Conservation (phyloP, 2,797 vertebrate species). For the Rhadinocentrus ornatus region DNA sequence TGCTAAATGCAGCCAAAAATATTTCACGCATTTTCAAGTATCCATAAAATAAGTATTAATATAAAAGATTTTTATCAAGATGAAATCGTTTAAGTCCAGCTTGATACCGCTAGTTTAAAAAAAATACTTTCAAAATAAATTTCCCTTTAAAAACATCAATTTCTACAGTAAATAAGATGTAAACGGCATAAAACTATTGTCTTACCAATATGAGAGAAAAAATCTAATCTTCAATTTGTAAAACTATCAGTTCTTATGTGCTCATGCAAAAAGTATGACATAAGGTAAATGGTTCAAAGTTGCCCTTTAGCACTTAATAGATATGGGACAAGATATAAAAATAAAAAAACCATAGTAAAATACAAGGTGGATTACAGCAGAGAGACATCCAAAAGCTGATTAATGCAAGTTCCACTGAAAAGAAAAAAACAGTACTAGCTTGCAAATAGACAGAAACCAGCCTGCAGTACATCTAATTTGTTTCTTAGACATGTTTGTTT, state of each 20-base stretch:
- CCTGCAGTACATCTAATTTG: constrained; percentile 20
- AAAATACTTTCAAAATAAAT: constrained; percentile 9
- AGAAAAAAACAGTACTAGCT: constrained; percentile 33
- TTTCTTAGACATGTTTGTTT: constrained; percentile 30
- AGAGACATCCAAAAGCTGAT: not conserved
- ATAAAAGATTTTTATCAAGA: not conserved
- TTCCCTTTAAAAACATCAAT: constrained; percentile 29
- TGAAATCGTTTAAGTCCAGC: not conserved
- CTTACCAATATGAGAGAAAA: constrained; percentile 43
- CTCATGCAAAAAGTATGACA: constrained; percentile 59
- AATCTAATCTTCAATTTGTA: constrained; percentile 32
- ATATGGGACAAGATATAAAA: not conserved
- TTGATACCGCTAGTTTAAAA: not conserved
- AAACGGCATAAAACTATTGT: constrained; percentile 18
- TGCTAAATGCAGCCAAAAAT: constrained; percentile 13
- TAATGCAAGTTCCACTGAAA: constrained; percentile 29
- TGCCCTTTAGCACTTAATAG: constrained; percentile 26
- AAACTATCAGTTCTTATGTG: constrained; percentile 43
- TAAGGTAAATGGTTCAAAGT: constrained; percentile 31
- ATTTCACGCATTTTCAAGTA: not conserved
- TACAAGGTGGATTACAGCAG: not conserved
- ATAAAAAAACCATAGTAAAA: not conserved
- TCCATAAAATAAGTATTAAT: not conserved
- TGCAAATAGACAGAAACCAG: constrained; percentile 12
- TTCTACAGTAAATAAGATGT: constrained; percentile 18